These are phyloP conservation scores for Oriolus oriolus DNA, from an alignment of 2,113 vertebrate species.

Conservation along the genomic window DNA sequence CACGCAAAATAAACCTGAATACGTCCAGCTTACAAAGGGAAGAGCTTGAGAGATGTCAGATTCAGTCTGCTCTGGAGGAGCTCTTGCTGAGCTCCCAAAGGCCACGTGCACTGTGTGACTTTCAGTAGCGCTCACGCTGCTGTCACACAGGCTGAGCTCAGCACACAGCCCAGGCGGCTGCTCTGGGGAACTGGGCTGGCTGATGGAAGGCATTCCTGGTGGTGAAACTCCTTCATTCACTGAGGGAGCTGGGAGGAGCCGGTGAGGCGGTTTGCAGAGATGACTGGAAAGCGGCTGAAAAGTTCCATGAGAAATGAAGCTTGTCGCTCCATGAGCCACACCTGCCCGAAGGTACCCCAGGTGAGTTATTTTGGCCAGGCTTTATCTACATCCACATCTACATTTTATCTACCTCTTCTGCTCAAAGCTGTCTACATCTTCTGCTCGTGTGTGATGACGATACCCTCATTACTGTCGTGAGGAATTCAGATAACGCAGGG, in stretches of 20 bases:
- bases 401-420: background rate
- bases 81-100: background rate
- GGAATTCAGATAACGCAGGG: background rate
- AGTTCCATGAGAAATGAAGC: background rate
- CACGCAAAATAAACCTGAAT: fast-evolving
- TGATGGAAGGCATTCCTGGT: background rate
- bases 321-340: background rate
- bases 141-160: background rate
- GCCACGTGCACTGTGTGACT: background rate
- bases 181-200: background rate
- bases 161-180: background rate
- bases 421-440: background rate
- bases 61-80: background rate
- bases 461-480: background rate
- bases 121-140: fast-evolving
- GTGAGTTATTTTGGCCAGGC: background rate
- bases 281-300: background rate
- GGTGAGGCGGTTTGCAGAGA: background rate
- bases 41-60: background rate
- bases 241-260: background rate
- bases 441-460: background rate
- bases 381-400: background rate
- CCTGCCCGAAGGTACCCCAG: background rate
- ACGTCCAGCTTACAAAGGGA: background rate
- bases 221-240: background rate